Evolutionary conservation across 2,888 invertebrate genomes (phyloP).

Genomic region (Meiosimyza decipiens): DNA sequence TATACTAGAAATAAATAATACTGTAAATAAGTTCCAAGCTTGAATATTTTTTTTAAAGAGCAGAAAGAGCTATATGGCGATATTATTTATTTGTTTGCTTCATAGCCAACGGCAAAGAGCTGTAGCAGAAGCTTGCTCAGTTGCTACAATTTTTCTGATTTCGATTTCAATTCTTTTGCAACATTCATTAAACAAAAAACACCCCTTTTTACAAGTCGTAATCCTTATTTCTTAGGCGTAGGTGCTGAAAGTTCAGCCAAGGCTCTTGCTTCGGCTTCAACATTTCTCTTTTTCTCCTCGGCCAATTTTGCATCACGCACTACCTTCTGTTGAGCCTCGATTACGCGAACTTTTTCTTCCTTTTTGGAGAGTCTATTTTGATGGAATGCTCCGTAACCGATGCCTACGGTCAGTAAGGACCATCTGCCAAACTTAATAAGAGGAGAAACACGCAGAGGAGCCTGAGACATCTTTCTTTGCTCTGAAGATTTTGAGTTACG

Average conservation of each 20-base stretch:
- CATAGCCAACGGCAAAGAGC: no score
- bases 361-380: conserved; percentile 76
- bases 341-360: conserved; percentile 74
- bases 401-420: conserved; percentile 78
- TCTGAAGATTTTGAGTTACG: conserved; percentile 50
- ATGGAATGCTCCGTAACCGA: conserved; percentile 81
- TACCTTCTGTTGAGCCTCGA: conserved; percentile 75
- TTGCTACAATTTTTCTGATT: no score
- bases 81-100: no score
- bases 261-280: conserved; percentile 66
- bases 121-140: no score
- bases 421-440: conserved; percentile 86
- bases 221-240: conserved; percentile 43
- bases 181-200: no score
- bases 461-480: conserved; percentile 59
- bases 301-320: conserved; percentile 78
- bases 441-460: conserved; percentile 84
- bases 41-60: no score
- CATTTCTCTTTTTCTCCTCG: conserved; percentile 75
- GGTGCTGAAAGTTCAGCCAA: conserved; percentile 55
- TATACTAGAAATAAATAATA: no score
- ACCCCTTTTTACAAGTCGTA: no score
- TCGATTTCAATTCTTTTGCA: no score
- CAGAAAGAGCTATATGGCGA: no score
- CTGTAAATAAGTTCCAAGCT: no score